Conservation (phyloP, 2,888 invertebrate genomes). For the Trisateles emortualis region DNA sequence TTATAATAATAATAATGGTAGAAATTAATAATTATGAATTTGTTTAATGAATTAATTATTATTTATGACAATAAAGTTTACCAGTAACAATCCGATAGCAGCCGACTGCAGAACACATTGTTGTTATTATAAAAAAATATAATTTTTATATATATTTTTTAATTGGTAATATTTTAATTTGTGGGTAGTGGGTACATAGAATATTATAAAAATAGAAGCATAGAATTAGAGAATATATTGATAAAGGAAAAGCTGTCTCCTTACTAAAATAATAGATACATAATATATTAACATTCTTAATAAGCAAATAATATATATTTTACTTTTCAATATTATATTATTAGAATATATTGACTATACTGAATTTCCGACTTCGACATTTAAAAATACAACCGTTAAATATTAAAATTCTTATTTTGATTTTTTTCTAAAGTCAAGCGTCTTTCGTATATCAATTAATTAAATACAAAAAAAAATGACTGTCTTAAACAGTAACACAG, state of each 20-base stretch:
- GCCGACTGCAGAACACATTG: constrained; percentile 89
- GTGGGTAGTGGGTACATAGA: constrained; percentile 41
- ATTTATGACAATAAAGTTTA: constrained; percentile 75
- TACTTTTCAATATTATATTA: no score
- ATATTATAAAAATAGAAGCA: constrained; percentile 40
- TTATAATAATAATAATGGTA: constrained; percentile 56
- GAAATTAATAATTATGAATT: constrained; percentile 58
- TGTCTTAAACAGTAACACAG: background rate
- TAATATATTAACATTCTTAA: no score
- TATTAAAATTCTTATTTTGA: no score
- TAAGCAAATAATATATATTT: no score
- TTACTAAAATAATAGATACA: constrained; percentile 23
- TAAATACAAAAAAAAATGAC: no score
- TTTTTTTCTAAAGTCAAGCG: no score
- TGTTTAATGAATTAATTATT: constrained; percentile 55
- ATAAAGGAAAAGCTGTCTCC: constrained; percentile 20
- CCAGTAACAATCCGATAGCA: constrained; percentile 92
- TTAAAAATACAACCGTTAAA: no score
- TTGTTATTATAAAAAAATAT: constrained; percentile 67
- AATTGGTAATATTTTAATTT: constrained; percentile 46
- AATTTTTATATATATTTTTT: constrained; percentile 60
- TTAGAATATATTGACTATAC: no score
- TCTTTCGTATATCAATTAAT: no score
- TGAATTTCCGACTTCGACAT: no score
- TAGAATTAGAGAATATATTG: constrained; percentile 26